Percentiles rank a stretch among this genome's conserved stretches.
Conservation (phyloP, 2,888 invertebrate genomes). For the Elysia crispata region DNA sequence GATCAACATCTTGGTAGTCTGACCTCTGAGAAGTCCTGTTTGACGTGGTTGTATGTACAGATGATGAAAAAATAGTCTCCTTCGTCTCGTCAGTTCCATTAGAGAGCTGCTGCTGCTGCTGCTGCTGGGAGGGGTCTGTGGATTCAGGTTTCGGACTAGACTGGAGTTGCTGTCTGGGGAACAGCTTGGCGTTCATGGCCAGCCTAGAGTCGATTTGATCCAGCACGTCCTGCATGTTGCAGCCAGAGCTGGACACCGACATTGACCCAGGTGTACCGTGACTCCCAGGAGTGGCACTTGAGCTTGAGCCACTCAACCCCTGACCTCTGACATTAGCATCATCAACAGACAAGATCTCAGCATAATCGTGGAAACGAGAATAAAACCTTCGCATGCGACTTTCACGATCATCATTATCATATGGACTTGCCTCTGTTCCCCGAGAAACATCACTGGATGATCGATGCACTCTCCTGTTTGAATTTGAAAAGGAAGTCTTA, state of each 20-base stretch:
- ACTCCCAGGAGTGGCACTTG: conserved; percentile 2
- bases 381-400: conserved; percentile 56
- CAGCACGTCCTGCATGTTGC: conserved; percentile 55
- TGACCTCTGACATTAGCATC: conserved; percentile 39
- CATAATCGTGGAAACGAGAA: conserved; percentile 69
- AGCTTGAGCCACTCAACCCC: too few relatives aligned
- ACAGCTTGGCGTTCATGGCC: conserved; percentile 43
- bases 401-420: conserved; percentile 20
- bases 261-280: conserved; percentile 42
- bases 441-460: conserved; percentile 56
- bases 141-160: conserved; percentile 41
- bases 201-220: conserved; percentile 54
- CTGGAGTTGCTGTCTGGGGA: conserved; percentile 38
- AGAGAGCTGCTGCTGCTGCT: background rate
- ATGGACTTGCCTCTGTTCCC: conserved; percentile 51
- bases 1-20: background rate
- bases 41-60: background rate
- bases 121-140: conserved; percentile 21
- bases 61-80: conserved; percentile 6
- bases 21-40: background rate
- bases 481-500: background rate
- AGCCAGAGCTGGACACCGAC: conserved; percentile 50
- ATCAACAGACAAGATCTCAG: conserved; percentile 67
- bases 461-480: background rate
- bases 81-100: background rate